Base-by-base conservation (phyloP, 1,140 invertebrate genomes). In the Solenopsis invicta region DNA sequence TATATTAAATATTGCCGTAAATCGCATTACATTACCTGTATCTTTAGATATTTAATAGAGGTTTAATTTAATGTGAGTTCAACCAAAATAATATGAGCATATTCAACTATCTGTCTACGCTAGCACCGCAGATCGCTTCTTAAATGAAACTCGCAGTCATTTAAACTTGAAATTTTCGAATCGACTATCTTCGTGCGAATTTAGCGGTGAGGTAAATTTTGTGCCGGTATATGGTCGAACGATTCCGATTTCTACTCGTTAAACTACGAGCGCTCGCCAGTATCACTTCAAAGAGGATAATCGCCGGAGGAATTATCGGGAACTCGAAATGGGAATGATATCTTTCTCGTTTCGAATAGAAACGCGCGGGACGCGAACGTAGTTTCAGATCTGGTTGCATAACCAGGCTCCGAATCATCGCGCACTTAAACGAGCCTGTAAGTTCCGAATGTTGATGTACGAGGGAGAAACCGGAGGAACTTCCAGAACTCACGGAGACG, bases 391-490 rank as follows among this genome's bases (percentile, higher is more conserved):
- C 12, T 13, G n/a, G 29, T 66, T 76, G 72, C 24, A 52, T 87
- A 90, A 78, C 59, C 74, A 54, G 50, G n/a, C 54, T 76, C 37
- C 37, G 59, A 88, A 66, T 72, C 81, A 81, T 90, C 71, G 82
- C 59, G 82, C 82, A 88, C 88, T 91, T 91, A 91, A 91, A 90
- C 82, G 59, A 50, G 87, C 45, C 59, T 50, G 77, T 78, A 88
- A 88, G 76, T 90, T 88, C 29, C 50, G 41, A 54, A 62, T 72
- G 54, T 18, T 24, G 61, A 37, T 18, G 77, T 37, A 48, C 16
- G 45, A 24, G 21, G 37, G 67, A 13, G 18, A 34, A 56, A 1
- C 9, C 48, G 48, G 8, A 21, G 2, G 12, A 88, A 90, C 78
- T 90, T 88, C 56, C 48, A 54, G 24, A 72, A 90, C 61, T 87